These are phyloP conservation scores for Drosophila anomalata DNA, from an alignment of 2,888 invertebrate species.

Conservation along the genomic window DNA sequence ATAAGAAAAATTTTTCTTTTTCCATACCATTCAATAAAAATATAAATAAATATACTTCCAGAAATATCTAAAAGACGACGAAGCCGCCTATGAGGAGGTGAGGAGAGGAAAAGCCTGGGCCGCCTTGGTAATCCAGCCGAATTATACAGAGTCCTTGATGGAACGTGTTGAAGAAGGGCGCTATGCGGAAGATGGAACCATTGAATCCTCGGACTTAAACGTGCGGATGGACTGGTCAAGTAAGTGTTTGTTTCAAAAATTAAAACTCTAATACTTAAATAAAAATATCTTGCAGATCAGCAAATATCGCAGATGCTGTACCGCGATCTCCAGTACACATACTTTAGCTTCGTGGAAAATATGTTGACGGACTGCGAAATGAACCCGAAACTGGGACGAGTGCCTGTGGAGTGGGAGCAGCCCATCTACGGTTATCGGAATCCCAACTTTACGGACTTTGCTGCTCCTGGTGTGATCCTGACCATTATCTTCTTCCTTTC, in stretches of 20 bases:
- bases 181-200: conserved; percentile 85
- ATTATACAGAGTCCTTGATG: conserved; percentile 90
- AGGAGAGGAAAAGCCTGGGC: conserved; percentile 90
- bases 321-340: conserved; percentile 89
- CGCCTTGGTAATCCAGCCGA: conserved; percentile 89
- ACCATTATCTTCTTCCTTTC: conserved; percentile 97
- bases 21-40: neutral
- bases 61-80: conserved; percentile 86
- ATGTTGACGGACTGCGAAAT: conserved; percentile 87
- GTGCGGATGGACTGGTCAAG: conserved; percentile 94
- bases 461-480: conserved; percentile 95
- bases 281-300: conserved; percentile 87
- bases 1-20: neutral
- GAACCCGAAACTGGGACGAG: conserved; percentile 85
- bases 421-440: conserved; percentile 90
- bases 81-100: conserved; percentile 88
- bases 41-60: conserved; percentile 59
- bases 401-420: conserved; percentile 86
- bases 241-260: conserved; percentile 84
- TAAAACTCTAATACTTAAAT: neutral
- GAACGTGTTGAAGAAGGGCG: conserved; percentile 87
- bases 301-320: conserved; percentile 93
- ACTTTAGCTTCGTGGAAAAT: conserved; percentile 88
- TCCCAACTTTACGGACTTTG: conserved; percentile 96
- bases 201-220: conserved; percentile 88